Base-by-base conservation (phyloP, 2,797 vertebrate genomes). In the Poeciliopsis gracilis region DNA sequence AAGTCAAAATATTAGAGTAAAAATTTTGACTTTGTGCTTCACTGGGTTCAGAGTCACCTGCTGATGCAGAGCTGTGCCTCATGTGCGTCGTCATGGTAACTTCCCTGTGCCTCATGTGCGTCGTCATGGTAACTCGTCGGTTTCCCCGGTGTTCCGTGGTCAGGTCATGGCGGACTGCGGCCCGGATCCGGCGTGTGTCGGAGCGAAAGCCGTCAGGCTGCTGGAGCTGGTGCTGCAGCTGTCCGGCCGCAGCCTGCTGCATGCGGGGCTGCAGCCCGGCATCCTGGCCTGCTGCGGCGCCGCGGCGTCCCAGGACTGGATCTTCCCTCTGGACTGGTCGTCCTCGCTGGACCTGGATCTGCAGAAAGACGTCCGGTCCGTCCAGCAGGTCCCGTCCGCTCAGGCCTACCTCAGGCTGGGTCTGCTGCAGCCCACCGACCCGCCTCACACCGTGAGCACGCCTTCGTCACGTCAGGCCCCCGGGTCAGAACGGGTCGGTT, bases 161-260 rank as follows among this genome's bases (percentile, higher is more conserved):
- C 67, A 81, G 73, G 69, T 49, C 51, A 16, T 66, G 38, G 3
- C 63, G 0, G 41, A 43, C 11, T 30, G 36, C 3, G 45, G 11
- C 10, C 3, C 43, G 30, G 10, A 11, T 0, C 41, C 72, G 18
- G 0, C 0, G 33, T n/a, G 4, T 0, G 77, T 74, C 0, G 5
- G 20, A 6, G 5, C 3, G 20, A 36, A 8, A 41, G 83, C 80
- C 0, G 3, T 87, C 2, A 12, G 57, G 3, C 77, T 94, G 30
- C 63, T 95, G 72, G 85, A 90, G 79, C 77, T 95, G 82, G 84
- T 93, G 25, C 81, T 74, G 23, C 80, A 75, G 71, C 88, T 94
- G 72, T 93, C 94, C 75, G 80, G 82, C 43, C 91, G 93, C 80
- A 53, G 77, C 3, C 76, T 95, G 73, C 75, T 95, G 43, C 91